Conservation (phyloP, 1,140 invertebrate genomes). For the Leptinotarsa defecta region DNA sequence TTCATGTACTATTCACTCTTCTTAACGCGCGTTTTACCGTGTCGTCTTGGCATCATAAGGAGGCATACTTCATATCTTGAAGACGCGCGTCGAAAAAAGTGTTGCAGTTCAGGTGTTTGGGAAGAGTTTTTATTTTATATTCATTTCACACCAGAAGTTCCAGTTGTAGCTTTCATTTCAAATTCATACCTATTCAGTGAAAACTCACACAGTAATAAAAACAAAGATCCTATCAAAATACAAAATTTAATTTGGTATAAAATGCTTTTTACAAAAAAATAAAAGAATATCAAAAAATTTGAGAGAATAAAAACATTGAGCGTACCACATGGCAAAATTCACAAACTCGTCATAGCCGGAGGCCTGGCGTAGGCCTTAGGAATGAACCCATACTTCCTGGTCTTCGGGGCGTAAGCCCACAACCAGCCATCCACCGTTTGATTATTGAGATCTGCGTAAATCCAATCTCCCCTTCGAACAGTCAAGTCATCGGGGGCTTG, state of each 20-base stretch:
- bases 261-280: not conserved
- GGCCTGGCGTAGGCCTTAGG: constrained; percentile 92
- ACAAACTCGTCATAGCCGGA: constrained; percentile 86
- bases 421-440: constrained; percentile 94
- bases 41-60: no score
- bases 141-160: no score
- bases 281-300: not conserved
- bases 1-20: no score
- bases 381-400: constrained; percentile 91
- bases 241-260: not conserved
- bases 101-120: no score
- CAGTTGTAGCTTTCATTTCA: no score
- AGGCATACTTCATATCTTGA: no score
- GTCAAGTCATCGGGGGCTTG: constrained; percentile 90
- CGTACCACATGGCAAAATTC: constrained; percentile 16
- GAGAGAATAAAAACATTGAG: not conserved
- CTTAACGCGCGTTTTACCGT: no score
- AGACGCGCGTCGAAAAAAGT: no score
- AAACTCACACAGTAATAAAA: no score
- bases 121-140: no score
- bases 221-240: not conserved
- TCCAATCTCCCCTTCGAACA: constrained; percentile 88
- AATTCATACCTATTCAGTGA: no score
- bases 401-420: constrained; percentile 93
- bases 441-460: constrained; percentile 90